Base-by-base conservation (phyloP, 2,797 vertebrate genomes). In the Xenopus petersii region DNA sequence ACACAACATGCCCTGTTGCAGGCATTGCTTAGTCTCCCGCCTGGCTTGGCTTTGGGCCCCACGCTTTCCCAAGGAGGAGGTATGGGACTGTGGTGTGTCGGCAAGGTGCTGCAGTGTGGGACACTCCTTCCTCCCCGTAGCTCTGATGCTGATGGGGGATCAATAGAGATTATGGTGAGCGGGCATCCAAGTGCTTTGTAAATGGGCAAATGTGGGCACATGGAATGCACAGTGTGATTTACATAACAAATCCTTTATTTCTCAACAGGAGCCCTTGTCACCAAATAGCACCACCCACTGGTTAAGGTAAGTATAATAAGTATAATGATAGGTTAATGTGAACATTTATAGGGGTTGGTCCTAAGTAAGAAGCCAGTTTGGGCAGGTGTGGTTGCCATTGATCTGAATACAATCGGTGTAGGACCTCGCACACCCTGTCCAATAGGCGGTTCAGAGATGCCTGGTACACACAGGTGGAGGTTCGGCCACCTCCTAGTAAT, bases 61-160 rank as follows among this genome's bases (percentile, higher is more conserved):
- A 90, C 90, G 3, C 64, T 85, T 10, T 80, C 82, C 5, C 73
- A 69, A 64, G 74, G 84, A 33, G 81, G 79, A 46, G 77, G 81
- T 33, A 66, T 85, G 56, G 90, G 91, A 0, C 68, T 91, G 36
- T 89, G 90, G 90, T 92, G 91, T 81, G 89, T 92, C 13, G 89
- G 89, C n/a, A 63, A 80, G 49, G 66, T 81, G 15, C 69, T 91
- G 75, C 79, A 81, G 47, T 83, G 74, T 0, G 90, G 86, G 16
- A 70, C 77, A 24, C 61, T 81, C 5, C 84, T 89, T 77, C 87
- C 85, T 12, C 80, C 80, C 33, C 77, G 83, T 71, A 75, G 86
- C 30, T 78, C 83, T 11, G 49, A 66, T 24, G 2, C 42, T 13
- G 55, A 16, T 46, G 47, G 63, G 0, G n/a, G 71, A 68, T 61